These are phyloP conservation scores for Stichodactyla mertensii DNA, from an alignment of 64 coral and sea anemone genomes.

Conservation along the genomic window DNA sequence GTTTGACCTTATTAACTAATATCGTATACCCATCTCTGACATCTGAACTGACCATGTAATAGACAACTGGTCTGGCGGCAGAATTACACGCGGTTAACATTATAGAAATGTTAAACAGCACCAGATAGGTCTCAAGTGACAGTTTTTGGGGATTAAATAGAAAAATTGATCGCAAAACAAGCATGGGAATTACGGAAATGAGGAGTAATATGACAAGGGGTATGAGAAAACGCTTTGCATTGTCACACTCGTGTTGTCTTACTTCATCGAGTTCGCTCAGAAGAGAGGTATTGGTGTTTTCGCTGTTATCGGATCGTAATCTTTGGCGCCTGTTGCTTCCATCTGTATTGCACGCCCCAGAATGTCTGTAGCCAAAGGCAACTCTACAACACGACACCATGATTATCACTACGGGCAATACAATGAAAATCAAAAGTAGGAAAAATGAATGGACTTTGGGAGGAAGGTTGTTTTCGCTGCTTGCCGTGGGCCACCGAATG, in stretches of 20 bases:
- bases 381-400: constrained; percentile 31
- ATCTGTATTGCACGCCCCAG: constrained; percentile 20
- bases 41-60: constrained; percentile 34
- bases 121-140: background rate
- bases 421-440: background rate
- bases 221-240: constrained; percentile 39
- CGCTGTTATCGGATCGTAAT: constrained; percentile 14
- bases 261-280: background rate
- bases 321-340: background rate
- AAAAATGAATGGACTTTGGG: constrained; percentile 28
- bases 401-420: constrained; percentile 41
- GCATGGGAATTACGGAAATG: constrained; percentile 25
- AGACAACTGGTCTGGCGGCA: constrained; percentile 28
- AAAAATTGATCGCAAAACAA: background rate
- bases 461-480: background rate
- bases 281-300: background rate
- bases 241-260: background rate
- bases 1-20: background rate
- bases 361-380: background rate
- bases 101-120: constrained; percentile 41
- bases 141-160: constrained; percentile 11
- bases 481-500: background rate
- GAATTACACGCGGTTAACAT: constrained; percentile 29
- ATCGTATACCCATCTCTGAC: background rate
- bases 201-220: constrained; percentile 36